These are phyloP conservation scores for Bubo scandiacus DNA, from an alignment of 2,113 vertebrate species.

Conservation along the genomic window DNA sequence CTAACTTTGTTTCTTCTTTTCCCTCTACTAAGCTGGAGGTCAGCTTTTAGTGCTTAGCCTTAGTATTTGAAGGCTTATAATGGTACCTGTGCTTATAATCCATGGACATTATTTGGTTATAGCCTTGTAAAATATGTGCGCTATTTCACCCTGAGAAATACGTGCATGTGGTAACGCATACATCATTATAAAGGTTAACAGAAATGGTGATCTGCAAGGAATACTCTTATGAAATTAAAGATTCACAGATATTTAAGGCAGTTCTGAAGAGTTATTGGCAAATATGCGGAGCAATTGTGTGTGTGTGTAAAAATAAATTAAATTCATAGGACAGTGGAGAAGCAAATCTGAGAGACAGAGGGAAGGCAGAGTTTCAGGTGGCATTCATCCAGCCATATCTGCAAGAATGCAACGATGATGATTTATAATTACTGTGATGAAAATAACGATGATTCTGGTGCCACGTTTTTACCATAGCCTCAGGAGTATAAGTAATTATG, in stretches of 20 bases:
- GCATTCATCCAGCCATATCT: slow-evolving; percentile 41
- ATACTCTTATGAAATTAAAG: background rate
- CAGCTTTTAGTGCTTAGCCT: background rate
- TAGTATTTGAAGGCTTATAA: background rate
- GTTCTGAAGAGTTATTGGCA: background rate
- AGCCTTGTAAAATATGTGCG: background rate
- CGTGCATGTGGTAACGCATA: background rate
- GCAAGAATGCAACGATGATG: slow-evolving; percentile 1
- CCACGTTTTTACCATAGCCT: slow-evolving; percentile 16
- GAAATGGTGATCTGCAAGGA: background rate
- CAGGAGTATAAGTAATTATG: slow-evolving; percentile 55
- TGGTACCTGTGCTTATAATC: background rate
- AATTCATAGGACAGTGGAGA: background rate
- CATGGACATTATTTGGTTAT: background rate
- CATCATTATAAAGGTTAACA: slow-evolving; percentile 22
- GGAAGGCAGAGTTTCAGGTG: slow-evolving; percentile 36
- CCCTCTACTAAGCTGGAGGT: background rate
- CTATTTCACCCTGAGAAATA: background rate
- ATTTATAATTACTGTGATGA: slow-evolving; percentile 62
- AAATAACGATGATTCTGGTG: slow-evolving; percentile 54
- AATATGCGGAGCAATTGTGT: background rate
- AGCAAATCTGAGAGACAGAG: background rate
- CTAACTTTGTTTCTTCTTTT: background rate
- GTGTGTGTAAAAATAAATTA: background rate
- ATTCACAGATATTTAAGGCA: background rate